Evolutionary conservation across 1,140 invertebrate species (phyloP).

Genomic region (Spodoptera litura): DNA sequence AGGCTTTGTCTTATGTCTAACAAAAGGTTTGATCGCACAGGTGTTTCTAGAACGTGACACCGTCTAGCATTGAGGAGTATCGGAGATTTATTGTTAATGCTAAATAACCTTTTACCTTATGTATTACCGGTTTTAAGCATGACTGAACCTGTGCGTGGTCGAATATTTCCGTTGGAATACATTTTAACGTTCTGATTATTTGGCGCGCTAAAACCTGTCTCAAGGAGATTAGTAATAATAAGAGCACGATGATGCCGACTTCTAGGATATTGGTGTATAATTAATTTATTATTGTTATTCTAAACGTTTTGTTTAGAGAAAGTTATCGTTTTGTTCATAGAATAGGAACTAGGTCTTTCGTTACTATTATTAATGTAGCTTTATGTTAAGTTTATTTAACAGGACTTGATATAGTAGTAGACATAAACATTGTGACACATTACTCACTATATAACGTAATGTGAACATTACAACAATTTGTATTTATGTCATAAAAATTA

Average conservation of each 20-base stretch:
- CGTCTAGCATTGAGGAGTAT: constrained; percentile 25
- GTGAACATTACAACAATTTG: no score
- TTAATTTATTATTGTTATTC: not conserved
- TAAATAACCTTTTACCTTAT: constrained; percentile 67
- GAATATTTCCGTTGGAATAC: constrained; percentile 65
- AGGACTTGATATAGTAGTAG: no score
- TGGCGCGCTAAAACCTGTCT: constrained; percentile 61
- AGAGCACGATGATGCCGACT: constrained; percentile 47
- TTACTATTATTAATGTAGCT: no score
- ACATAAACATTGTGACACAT: no score
- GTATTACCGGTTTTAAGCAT: constrained; percentile 61
- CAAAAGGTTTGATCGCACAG: not conserved
- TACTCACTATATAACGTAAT: no score
- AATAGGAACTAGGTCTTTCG: not conserved
- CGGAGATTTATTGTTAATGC: constrained; percentile 62
- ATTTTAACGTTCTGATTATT: constrained; percentile 54
- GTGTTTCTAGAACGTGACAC: constrained; percentile 28
- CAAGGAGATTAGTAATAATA: constrained; percentile 53
- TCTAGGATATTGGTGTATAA: constrained; percentile 22
- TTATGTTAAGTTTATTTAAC: not conserved
- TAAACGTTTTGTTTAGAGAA: not conserved
- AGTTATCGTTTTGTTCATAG: constrained; percentile 8
- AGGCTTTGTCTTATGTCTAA: not conserved
- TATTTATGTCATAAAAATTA: not conserved
- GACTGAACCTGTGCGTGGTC: constrained; percentile 53